These are phyloP conservation scores for Eurytoma adleriae DNA, from an alignment of 2,888 invertebrate species.

Conservation along the genomic window DNA sequence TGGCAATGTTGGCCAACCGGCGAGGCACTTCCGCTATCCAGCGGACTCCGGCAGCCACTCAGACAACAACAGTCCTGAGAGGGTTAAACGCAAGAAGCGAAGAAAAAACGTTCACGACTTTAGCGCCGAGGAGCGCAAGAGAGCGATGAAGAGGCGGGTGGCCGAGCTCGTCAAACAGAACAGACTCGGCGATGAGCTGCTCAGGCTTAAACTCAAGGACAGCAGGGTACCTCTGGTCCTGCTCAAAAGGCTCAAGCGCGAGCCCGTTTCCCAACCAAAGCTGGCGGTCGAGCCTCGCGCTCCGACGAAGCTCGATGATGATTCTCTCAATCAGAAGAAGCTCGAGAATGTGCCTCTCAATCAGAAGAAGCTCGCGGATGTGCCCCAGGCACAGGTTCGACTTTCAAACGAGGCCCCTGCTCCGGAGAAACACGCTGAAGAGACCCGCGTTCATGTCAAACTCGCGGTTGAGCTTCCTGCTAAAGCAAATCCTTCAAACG, in stretches of 20 bases:
- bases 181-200: constrained; percentile 13
- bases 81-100: constrained; percentile 48
- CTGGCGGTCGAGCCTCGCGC: too few relatives aligned
- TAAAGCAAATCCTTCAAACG: too few relatives aligned
- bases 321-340: too few relatives aligned
- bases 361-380: too few relatives aligned
- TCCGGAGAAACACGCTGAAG: too few relatives aligned
- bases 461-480: too few relatives aligned
- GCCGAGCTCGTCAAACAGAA: background rate
- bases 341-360: too few relatives aligned
- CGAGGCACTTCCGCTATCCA: constrained; percentile 13
- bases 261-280: too few relatives aligned
- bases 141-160: background rate
- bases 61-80: constrained; percentile 25
- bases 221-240: constrained; percentile 41
- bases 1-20: background rate
- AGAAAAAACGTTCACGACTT: constrained; percentile 38
- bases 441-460: too few relatives aligned
- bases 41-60: constrained; percentile 12
- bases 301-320: too few relatives aligned
- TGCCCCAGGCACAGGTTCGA: too few relatives aligned
- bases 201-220: constrained; percentile 38
- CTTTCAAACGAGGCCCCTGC: too few relatives aligned
- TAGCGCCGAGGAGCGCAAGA: background rate
- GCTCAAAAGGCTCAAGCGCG: constrained; percentile 17